Conservation (phyloP, 1,140 invertebrate species). For the Cyclargus thomasi region DNA sequence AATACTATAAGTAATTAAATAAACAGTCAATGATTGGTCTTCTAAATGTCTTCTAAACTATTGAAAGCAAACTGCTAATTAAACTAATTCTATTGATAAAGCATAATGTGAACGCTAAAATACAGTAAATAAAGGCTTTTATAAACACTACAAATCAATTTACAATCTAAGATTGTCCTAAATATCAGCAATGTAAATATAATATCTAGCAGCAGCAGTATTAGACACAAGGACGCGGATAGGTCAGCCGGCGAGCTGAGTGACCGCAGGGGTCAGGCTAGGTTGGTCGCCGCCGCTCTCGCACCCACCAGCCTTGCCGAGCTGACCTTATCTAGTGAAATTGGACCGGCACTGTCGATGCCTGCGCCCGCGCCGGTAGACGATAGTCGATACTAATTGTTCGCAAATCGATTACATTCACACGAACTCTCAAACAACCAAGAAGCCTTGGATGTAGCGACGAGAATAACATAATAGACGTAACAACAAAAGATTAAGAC, state of each 20-base stretch:
- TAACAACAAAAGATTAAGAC: neutral
- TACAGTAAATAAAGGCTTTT: neutral
- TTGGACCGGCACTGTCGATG: conserved; percentile 52
- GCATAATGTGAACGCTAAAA: neutral
- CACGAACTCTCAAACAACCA: neutral
- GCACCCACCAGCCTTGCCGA: conserved; percentile 47
- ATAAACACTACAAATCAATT: neutral
- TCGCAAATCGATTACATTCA: conserved; percentile 2
- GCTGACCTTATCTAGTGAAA: conserved; percentile 68
- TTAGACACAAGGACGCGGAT: conserved; percentile 11
- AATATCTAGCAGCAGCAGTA: conserved; percentile 5
- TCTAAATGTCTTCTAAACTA: too few species aligned
- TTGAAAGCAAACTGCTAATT: too few species aligned
- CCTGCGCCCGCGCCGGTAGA: conserved; percentile 32
- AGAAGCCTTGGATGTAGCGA: neutral
- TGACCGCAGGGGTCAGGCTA: neutral
- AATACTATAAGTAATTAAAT: too few species aligned
- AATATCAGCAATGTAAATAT: conserved; percentile 13
- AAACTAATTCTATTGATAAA: too few species aligned
- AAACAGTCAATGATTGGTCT: too few species aligned
- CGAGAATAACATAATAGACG: neutral
- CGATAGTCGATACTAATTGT: conserved; percentile 13
- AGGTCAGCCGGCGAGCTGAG: neutral
- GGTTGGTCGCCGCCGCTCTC: neutral
- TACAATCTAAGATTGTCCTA: conserved; percentile 8